phyloP scores from a whole-genome alignment of 2,888 invertebrate species.

The Agonopterix arenella region DNA sequence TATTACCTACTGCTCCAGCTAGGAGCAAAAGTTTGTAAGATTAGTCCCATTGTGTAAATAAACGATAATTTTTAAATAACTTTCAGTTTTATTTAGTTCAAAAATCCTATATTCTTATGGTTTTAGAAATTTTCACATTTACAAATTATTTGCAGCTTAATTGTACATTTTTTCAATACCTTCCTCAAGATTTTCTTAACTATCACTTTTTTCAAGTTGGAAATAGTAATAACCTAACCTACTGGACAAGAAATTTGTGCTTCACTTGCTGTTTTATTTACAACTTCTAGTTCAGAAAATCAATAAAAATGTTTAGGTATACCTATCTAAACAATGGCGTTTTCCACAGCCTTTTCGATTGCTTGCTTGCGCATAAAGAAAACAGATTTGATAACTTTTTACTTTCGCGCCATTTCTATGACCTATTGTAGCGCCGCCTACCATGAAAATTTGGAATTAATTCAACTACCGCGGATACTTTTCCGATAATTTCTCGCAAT shows the following conservation, averaged over 20 bases:
- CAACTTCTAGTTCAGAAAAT: neutral
- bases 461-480: slow-evolving; percentile 24
- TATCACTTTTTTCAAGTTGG: too few species aligned
- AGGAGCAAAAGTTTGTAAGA: slow-evolving; percentile 28
- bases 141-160: too few species aligned
- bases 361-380: too few species aligned
- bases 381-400: slow-evolving; percentile 22
- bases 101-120: too few species aligned
- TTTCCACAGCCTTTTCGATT: too few species aligned
- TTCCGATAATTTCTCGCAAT: slow-evolving; percentile 21
- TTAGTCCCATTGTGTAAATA: slow-evolving; percentile 48
- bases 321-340: too few species aligned
- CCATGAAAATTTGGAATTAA: slow-evolving; percentile 37
- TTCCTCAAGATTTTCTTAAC: too few species aligned
- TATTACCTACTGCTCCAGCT: slow-evolving; percentile 12
- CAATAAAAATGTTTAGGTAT: too few species aligned
- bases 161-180: too few species aligned
- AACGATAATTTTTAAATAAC: slow-evolving; percentile 34
- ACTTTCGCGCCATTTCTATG: slow-evolving; percentile 47
- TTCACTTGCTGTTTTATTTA: neutral
- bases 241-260: too few species aligned
- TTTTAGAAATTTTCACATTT: too few species aligned
- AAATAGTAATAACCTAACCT: too few species aligned
- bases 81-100: slow-evolving; percentile 5
- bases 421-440: slow-evolving; percentile 28